Evolutionary conservation across 2,888 invertebrate genomes (phyloP), one percentile per base, ranked within the genome.

Genomic region (Bombylius discolor): DNA sequence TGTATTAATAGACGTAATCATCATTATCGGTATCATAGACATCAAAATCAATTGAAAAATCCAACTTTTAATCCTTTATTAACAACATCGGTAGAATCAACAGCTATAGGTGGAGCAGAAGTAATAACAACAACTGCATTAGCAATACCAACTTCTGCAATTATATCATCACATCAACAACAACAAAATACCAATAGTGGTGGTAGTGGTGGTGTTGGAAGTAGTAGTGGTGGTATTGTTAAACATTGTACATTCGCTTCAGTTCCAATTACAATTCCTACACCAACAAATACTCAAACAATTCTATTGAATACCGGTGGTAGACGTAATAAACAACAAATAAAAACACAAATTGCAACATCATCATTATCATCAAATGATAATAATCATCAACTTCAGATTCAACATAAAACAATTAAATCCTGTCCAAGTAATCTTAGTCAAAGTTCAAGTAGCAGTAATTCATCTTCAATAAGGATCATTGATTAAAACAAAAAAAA

Each of bases 241-340:
- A 73, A 73, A 59, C 73, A 71, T 55, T 70, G 70, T 56, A 70
- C 68, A 47, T 72, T 72, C 60, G 68, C 70, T 9, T 56, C 70
- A 49, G 66, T 68, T 5, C 67, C 71, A 32, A 67, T 65, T 56
- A 65, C 66, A 8, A 67, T 68, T 58, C 67, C 68, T 7, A 53
- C 65, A 5, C 8, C 8, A 11, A 7, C 7, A 7, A 42, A 42
- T 42, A 60, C 62, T 23, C 63, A n/a, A 45, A 36, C 51, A 36
- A 50, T 33, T 45, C 14, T 54, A 44, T 42, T 42, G 6, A 42
- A 42, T 42, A 13, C 42, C 12, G 48, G 34, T 31, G n/a, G 13
- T 6, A 48, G 52, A 32, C 42, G 46, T 31, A 23, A 23, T 23
- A 52, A 51, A 39, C 57, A 56, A 47, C 47, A 12, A 55, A 42